These are phyloP conservation scores for Synanthedon vespiformis DNA, from an alignment of 2,888 invertebrate genomes.

Conservation along the genomic window DNA sequence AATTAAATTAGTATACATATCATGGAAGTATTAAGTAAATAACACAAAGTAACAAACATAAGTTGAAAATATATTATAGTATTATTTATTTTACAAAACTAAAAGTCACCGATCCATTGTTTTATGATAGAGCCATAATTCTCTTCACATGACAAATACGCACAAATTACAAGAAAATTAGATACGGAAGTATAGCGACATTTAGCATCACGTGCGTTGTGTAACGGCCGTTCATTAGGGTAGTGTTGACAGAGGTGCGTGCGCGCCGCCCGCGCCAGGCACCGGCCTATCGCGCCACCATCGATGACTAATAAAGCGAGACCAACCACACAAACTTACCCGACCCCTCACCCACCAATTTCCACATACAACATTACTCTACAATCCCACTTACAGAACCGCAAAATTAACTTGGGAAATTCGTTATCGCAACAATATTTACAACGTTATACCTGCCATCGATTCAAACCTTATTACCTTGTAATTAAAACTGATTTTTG, in stretches of 20 bases:
- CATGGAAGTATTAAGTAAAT: too few species aligned
- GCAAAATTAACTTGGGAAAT: slow-evolving; percentile 20
- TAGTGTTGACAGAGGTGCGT: slow-evolving; percentile 68
- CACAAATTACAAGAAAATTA: slow-evolving; percentile 67
- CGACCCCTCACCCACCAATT: slow-evolving; percentile 4
- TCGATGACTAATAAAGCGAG: slow-evolving; percentile 67
- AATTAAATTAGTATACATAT: too few species aligned
- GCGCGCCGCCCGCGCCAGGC: slow-evolving; percentile 62
- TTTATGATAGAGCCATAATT: slow-evolving; percentile 41
- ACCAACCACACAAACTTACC: slow-evolving; percentile 15
- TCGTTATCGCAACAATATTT: slow-evolving; percentile 37
- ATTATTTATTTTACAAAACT: slow-evolving; percentile 5
- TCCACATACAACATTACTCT: not conserved
- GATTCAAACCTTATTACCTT: slow-evolving; percentile 22
- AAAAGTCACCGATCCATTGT: slow-evolving; percentile 10
- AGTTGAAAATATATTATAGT: slow-evolving; percentile 1
- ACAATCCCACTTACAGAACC: not conserved
- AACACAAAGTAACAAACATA: too few species aligned
- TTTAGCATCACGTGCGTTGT: slow-evolving; percentile 66
- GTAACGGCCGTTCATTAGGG: slow-evolving; percentile 69
- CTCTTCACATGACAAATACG: slow-evolving; percentile 64
- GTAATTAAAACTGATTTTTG: slow-evolving; percentile 25
- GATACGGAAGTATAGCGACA: slow-evolving; percentile 57
- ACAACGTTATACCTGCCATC: slow-evolving; percentile 25
- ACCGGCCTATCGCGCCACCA: slow-evolving; percentile 66